phyloP scores from a whole-genome alignment of 2,888 invertebrate species.

The Heliconius hortense region DNA sequence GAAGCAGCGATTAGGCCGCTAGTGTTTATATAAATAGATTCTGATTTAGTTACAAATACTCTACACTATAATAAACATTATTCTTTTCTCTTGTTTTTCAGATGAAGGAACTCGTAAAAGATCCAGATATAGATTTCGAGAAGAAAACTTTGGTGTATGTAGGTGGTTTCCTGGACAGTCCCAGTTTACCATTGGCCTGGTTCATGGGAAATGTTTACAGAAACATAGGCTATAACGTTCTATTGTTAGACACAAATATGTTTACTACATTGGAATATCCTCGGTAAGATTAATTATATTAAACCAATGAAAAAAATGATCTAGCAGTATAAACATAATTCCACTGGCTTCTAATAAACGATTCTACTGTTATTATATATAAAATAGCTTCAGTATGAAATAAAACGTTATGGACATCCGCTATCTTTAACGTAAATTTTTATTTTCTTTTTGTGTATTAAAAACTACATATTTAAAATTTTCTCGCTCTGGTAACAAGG shows the following conservation, averaged over 20 bases:
- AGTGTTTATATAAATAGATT: neutral
- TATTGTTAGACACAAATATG: conserved; percentile 39
- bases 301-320: neutral
- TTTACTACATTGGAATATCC: conserved; percentile 59
- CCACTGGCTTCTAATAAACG: too few relatives aligned
- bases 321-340: too few relatives aligned
- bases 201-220: conserved; percentile 51
- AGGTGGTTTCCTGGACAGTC: conserved; percentile 63
- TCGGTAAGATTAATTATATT: conserved; percentile 53
- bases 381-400: too few relatives aligned
- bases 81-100: conserved; percentile 39
- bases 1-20: too few relatives aligned
- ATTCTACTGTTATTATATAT: too few relatives aligned
- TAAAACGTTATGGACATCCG: too few relatives aligned
- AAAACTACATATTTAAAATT: too few relatives aligned
- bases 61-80: neutral
- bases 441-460: too few relatives aligned
- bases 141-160: conserved; percentile 61
- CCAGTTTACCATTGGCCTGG: conserved; percentile 49
- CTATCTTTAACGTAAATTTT: too few relatives aligned
- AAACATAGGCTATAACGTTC: conserved; percentile 51
- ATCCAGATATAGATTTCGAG: conserved; percentile 51
- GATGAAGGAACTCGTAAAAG: conserved; percentile 53
- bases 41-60: neutral
- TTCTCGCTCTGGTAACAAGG: too few relatives aligned